Evolutionary conservation across 2,797 vertebrate species (phyloP).

Genomic region (Falco peregrinus): DNA sequence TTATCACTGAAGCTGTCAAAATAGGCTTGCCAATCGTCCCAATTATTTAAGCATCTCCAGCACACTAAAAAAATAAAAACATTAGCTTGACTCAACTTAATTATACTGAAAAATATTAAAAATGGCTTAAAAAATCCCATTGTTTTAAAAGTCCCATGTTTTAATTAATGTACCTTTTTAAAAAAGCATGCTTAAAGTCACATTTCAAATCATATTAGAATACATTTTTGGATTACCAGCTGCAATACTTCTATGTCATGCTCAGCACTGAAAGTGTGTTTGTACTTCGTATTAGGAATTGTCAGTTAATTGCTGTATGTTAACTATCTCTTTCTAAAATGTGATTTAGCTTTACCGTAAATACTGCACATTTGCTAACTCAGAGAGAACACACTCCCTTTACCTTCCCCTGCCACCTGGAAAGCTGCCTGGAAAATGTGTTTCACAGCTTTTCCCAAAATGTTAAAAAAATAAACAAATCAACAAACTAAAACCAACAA

Average conservation of each 20-base stretch:
- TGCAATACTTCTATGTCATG: background rate
- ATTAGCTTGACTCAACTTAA: background rate
- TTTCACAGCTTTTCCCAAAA: background rate
- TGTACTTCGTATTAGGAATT: background rate
- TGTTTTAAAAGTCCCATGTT: background rate
- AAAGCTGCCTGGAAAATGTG: background rate
- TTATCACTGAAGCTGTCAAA: background rate
- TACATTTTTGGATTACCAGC: background rate
- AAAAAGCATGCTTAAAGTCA: background rate
- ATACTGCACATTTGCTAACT: background rate
- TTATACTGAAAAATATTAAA: background rate
- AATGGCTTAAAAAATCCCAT: background rate
- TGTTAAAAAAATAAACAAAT: background rate
- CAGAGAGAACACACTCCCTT: background rate
- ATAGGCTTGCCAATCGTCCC: background rate
- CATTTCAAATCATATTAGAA: background rate
- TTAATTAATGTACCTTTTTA: background rate
- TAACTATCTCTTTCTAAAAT: background rate
- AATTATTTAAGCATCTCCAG: background rate
- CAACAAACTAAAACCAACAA: too few species aligned
- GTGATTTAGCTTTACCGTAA: background rate
- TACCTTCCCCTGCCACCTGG: background rate
- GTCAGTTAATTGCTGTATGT: background rate
- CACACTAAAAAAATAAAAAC: background rate
- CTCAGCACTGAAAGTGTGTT: background rate